A percentile compares a stretch with the other conserved stretches of the same genome.
Conservation (phyloP, 2,888 invertebrate genomes). For the Nymphalis urticae region DNA sequence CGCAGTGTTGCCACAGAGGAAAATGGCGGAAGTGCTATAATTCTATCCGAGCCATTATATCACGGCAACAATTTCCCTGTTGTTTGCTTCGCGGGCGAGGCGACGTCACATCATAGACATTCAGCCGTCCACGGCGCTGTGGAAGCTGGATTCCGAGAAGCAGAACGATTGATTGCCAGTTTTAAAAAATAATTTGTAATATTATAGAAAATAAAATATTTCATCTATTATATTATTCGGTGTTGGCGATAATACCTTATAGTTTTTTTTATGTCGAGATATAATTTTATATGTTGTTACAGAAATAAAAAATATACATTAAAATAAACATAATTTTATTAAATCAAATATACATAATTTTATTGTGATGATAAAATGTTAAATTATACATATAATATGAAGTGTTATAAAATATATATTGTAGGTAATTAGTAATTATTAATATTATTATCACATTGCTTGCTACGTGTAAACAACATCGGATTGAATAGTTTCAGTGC, state of each 20-base stretch:
- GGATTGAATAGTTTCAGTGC: constrained; percentile 80
- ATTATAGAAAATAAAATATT: too few relatives aligned
- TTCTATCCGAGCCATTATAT: constrained; percentile 80
- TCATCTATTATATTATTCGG: not conserved
- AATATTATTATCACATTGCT: constrained; percentile 6
- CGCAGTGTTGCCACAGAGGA: constrained; percentile 81
- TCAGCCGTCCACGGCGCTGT: constrained; percentile 88
- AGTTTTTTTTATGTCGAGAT: not conserved
- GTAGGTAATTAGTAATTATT: not conserved
- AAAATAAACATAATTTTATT: constrained; percentile 8
- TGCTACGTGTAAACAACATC: constrained; percentile 52
- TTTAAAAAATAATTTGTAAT: constrained; percentile 45
- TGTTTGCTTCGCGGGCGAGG: constrained; percentile 86
- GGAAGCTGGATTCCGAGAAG: constrained; percentile 88
- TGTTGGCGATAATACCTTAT: not conserved
- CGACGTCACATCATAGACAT: constrained; percentile 84
- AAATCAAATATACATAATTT: not conserved
- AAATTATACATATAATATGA: too few relatives aligned
- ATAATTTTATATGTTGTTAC: not conserved
- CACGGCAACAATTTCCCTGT: constrained; percentile 66
- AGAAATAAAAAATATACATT: not conserved
- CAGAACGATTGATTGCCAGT: constrained; percentile 78
- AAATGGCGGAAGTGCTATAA: constrained; percentile 75
- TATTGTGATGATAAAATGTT: not conserved
- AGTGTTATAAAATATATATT: not conserved